Percentiles rank a stretch among this genome's conserved stretches.
Evolutionary conservation across 2,888 invertebrate species (phyloP).

Genomic region (Yponomeuta sedellus): DNA sequence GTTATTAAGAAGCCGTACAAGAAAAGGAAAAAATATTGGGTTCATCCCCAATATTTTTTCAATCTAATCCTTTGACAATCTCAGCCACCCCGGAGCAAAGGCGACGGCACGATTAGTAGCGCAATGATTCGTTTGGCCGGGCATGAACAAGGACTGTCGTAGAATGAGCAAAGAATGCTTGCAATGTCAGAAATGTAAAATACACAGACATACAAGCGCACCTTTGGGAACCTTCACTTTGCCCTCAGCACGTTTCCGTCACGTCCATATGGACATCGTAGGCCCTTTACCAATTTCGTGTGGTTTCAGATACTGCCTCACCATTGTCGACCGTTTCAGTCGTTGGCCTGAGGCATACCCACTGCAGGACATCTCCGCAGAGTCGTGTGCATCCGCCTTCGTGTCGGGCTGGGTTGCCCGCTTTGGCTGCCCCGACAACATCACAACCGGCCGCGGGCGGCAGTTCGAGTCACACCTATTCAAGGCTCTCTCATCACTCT

Average conservation of each 20-base stretch:
- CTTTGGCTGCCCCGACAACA: constrained; percentile 40
- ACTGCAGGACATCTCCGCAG: constrained; percentile 32
- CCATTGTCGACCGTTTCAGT: constrained; percentile 31
- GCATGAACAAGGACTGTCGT: too few species aligned
- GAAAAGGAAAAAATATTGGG: too few species aligned
- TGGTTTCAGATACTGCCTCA: constrained; percentile 23
- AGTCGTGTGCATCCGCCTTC: constrained; percentile 33
- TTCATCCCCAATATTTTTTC: too few species aligned
- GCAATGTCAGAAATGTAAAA: constrained; percentile 32
- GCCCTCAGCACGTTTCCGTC: neutral
- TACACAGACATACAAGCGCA: constrained; percentile 25
- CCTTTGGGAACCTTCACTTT: neutral
- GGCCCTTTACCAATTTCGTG: constrained; percentile 6
- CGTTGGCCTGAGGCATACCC: constrained; percentile 37
- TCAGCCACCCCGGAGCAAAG: neutral
- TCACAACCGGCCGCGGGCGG: neutral
- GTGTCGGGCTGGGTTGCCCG: constrained; percentile 37
- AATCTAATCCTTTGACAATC: too few species aligned
- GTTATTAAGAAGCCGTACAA: too few species aligned
- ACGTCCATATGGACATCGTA: constrained; percentile 8
- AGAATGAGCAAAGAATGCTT: constrained; percentile 29
- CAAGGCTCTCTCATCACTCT: neutral
- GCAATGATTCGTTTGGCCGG: constrained; percentile 24
- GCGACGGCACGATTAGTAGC: neutral
- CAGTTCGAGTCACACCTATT: neutral